Evolutionary conservation across 1,140 invertebrate genomes (phyloP), one percentile per base, ranked within the genome.

Genomic region (Drosophila insularis): DNA sequence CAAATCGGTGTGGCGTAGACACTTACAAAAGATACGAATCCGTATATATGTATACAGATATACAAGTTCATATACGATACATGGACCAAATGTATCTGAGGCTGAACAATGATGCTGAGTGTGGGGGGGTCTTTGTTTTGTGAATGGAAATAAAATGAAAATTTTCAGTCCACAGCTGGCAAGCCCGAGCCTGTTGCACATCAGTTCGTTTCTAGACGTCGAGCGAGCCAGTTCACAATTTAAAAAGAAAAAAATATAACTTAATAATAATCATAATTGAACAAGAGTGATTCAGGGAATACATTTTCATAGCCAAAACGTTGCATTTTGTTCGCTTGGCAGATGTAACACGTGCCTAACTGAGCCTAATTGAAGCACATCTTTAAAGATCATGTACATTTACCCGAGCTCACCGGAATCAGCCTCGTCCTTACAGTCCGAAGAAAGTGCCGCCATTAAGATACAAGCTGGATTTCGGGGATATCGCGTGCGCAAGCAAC

Each of bases 381-480:
- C 53, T 65, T 50, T 58, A 35, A 71, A 50, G 75, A 86, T 73
- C 82, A 91, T 92, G 91, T 91, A 92, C 78, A 92, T 92, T 68
- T 91, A 92, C 72, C 91, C 91, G 17, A 91, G 87, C 71, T 91
- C 87, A 50, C 90, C 91, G 17, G 86, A 86, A 72, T 85, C 79
- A 64, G 76, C 80, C 40, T 81, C 74, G 21, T 84, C 78, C 63
- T 74, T 89, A 60, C 82, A 78, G 59, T 87, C 85, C 17, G 93
- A 93, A 90, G 91, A 92, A 53, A 90, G 91, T 68, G 96, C 95
- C 21, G 96, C 96, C 11, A 95, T 94, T 2, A 96, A 95, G 85
- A 96, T 96, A 60, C 96, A 96, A 90, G 95, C 95, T 35, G 93
- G 94, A 60, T 96, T 95, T 90, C 93, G 95, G 56, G 95, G 95